Evolutionary conservation across 1,140 invertebrate species (phyloP), one percentile per base, ranked within the genome.

Genomic region (Monochamus saltuarius): DNA sequence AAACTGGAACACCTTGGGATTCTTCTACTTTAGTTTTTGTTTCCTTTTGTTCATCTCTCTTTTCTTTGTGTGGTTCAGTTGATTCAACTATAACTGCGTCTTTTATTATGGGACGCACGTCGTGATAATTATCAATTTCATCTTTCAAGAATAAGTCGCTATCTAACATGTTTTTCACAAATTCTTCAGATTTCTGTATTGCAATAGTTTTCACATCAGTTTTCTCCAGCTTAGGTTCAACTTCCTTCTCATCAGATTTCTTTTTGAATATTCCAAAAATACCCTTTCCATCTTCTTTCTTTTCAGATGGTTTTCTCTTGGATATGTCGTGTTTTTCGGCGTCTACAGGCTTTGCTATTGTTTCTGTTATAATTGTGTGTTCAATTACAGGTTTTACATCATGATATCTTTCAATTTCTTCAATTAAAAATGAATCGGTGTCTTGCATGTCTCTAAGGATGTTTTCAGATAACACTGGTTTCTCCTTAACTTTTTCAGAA

Each of bases 41-140:
- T 6, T 29, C 6, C 22, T 29, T 29, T 29, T 29, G 2, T 6
- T 29, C 22, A 6, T 29, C 22, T 3, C 2, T 29, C 6, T 29
- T 29, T 6, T 29, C 22, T 29, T n/a, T n/a, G n/a, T n/a, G n/a
- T n/a, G n/a, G n/a, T n/a, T 29, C 22, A 29, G 22, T 29, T 29
- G 22, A 29, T 29, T 29, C 22, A 54, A 19, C 17, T 11, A 19
- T 29, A 34, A 14, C 2, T 54, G 57, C 1, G 11, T 13, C 52
- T 22, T 29, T 34, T 0, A 35, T 8, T 42, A 49, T 8, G 35
- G 58, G 39, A 17, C 54, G 49, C 9, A 65, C 61, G 39, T 67
- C 65, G 19, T 66, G 53, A 42, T 61, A 64, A 35, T 56, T 56
- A 17, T 56, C 42, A 6, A 61, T 49, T 61, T 66, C 65, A 34